Conservation (phyloP, 2,113 vertebrate species). For the Barbus barbus region DNA sequence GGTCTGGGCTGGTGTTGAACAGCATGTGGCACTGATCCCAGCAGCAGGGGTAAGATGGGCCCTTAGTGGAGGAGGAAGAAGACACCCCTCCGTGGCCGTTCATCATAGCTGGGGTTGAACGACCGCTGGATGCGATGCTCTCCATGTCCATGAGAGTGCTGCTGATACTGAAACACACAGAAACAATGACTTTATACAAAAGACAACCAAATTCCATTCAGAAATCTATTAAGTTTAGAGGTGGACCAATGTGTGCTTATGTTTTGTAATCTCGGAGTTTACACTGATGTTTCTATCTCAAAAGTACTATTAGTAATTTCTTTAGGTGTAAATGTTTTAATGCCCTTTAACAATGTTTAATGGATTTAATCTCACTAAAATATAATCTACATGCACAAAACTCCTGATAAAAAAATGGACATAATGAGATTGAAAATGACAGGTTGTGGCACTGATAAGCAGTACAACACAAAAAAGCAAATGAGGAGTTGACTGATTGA, state of each 20-base stretch:
- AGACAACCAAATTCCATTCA: background rate
- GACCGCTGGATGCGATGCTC: constrained; percentile 97
- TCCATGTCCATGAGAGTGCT: constrained; percentile 98
- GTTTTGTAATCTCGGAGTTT: background rate
- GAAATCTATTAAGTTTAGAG: background rate
- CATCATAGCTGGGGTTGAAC: constrained; percentile 98
- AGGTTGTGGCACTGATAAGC: background rate
- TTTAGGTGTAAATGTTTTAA: too few relatives aligned
- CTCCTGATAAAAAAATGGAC: background rate
- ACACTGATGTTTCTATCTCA: background rate
- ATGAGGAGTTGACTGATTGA: background rate
- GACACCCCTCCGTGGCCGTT: constrained; percentile 84
- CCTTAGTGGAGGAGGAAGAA: constrained; percentile 81
- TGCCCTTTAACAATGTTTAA: background rate
- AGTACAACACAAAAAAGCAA: background rate
- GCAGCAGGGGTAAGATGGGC: constrained; percentile 88
- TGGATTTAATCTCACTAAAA: background rate
- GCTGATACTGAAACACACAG: constrained; percentile 82
- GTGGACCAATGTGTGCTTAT: constrained; percentile 1
- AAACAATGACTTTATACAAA: constrained; percentile 1
- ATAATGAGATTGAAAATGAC: background rate
- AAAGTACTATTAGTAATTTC: background rate
- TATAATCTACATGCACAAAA: background rate
- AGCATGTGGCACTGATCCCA: constrained; percentile 94
- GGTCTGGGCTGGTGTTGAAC: constrained; percentile 93